Evolutionary conservation across 2,113 vertebrate species (phyloP), one percentile per base, ranked within the genome.

Genomic region (Alligator sinensis): DNA sequence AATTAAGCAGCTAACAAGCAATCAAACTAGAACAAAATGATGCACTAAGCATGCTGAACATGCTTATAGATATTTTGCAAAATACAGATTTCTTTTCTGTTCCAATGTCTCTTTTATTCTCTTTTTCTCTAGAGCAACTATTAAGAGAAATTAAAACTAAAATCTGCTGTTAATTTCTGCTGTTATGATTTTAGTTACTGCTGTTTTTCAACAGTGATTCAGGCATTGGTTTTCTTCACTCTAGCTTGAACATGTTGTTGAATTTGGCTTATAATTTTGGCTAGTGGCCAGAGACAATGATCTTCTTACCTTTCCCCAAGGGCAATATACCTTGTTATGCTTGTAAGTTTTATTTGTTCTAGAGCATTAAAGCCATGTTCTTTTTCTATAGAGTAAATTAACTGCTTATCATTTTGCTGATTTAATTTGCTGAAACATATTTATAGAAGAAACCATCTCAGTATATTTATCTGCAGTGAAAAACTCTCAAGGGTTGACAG

Each of bases 21-120:
- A 13, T 58, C 57, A 66, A 66, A 66, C 64, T n/a, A n/a, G 27
- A 64, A 64, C 63, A 64, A 64, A 64, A 64, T 4, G 27, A 16
- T 6, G n/a, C n/a, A 17, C n/a, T 17, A 66, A 66, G 28, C n/a
- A 28, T 66, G n/a, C 14, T 15, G 28, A 66, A 66, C 27, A 66
- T 66, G 28, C n/a, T 66, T 16, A 66, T 28, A 64, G n/a, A 66
- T 66, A 66, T 77, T 90, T 11, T 78, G 92, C 60, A 83, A 59
- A 66, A 66, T 86, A 90, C 27, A 55, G 25, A n/a, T 75, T 91
- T 79, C 75, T 82, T 79, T 89, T 94, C 13, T 82, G 79, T 89
- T 94, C 13, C 22, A 86, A 2, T 81, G 24, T 80, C 34, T 6
- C 4, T 4, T 68, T 17, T 92, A 84, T 87, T 86, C 22, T 58